Conservation (phyloP, 2,888 invertebrate genomes). For the Diarsia brunnea region DNA sequence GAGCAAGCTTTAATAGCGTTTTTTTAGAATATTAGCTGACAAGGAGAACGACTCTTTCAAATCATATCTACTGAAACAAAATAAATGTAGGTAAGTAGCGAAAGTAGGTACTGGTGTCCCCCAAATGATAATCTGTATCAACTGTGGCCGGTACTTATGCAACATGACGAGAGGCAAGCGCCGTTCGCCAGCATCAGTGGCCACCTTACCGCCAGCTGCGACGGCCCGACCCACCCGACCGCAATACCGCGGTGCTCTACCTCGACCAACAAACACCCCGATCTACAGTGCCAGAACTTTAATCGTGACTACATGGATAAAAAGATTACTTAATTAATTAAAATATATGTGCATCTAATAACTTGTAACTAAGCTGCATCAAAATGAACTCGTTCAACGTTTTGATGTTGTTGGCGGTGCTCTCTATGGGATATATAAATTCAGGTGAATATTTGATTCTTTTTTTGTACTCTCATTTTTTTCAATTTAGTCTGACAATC, state of each 20-base stretch:
- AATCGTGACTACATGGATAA: constrained; percentile 43
- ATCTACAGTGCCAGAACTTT: constrained; percentile 41
- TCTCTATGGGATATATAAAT: constrained; percentile 72
- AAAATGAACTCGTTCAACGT: constrained; percentile 71
- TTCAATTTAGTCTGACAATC: background rate
- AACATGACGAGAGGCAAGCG: constrained; percentile 76
- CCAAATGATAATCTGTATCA: constrained; percentile 90
- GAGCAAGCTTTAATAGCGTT: background rate
- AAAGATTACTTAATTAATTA: constrained; percentile 15
- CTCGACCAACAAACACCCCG: constrained; percentile 41
- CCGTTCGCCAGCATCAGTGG: constrained; percentile 81
- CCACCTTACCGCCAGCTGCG: constrained; percentile 73
- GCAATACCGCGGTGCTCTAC: constrained; percentile 52
- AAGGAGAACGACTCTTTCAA: constrained; percentile 63
- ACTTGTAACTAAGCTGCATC: constrained; percentile 31
- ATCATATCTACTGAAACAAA: constrained; percentile 62
- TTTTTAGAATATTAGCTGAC: constrained; percentile 50
- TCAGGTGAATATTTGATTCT: constrained; percentile 68
- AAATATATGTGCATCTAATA: constrained; percentile 49
- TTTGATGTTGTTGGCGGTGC: constrained; percentile 65
- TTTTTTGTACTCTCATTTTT: constrained; percentile 7
- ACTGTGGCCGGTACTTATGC: constrained; percentile 84
- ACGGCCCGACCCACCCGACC: constrained; percentile 53
- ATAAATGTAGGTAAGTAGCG: constrained; percentile 80
- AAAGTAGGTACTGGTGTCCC: constrained; percentile 88